Evolutionary conservation across 2,113 vertebrate genomes (phyloP).

Genomic region (Microcebus murinus): DNA sequence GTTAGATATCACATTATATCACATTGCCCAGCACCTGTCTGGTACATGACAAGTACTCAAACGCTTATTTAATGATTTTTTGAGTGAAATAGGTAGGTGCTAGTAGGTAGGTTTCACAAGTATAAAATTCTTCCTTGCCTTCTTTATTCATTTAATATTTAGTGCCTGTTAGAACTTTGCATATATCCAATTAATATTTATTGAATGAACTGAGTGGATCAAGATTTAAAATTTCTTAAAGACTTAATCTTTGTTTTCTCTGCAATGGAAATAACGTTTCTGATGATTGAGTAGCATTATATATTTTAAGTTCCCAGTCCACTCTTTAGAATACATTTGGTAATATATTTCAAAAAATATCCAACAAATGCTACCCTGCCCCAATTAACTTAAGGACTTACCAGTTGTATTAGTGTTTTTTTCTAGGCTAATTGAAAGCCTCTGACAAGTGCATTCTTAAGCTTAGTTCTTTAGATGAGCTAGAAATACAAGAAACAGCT

Average conservation of each 20-base stretch:
- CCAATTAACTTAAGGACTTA: background rate
- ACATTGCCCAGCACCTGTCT: background rate
- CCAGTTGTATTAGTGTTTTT: background rate
- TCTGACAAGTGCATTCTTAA: background rate
- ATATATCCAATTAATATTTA: background rate
- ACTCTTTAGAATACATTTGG: background rate
- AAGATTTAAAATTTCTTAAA: background rate
- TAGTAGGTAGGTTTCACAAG: background rate
- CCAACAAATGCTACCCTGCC: background rate
- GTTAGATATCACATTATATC: background rate
- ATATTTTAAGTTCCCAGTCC: background rate
- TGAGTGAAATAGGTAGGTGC: background rate
- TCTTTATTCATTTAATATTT: background rate
- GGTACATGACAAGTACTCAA: background rate
- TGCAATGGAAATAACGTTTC: background rate
- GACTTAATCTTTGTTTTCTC: background rate
- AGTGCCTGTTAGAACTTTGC: background rate
- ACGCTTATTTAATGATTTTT: background rate
- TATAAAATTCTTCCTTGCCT: background rate
- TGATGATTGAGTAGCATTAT: background rate
- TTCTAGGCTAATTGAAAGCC: background rate
- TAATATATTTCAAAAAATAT: background rate
- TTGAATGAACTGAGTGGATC: background rate
- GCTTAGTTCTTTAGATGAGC: background rate
- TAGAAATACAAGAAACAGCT: constrained; percentile 51